Base-by-base conservation (phyloP, 1,140 invertebrate species). In the Caenorhabditis latens region DNA sequence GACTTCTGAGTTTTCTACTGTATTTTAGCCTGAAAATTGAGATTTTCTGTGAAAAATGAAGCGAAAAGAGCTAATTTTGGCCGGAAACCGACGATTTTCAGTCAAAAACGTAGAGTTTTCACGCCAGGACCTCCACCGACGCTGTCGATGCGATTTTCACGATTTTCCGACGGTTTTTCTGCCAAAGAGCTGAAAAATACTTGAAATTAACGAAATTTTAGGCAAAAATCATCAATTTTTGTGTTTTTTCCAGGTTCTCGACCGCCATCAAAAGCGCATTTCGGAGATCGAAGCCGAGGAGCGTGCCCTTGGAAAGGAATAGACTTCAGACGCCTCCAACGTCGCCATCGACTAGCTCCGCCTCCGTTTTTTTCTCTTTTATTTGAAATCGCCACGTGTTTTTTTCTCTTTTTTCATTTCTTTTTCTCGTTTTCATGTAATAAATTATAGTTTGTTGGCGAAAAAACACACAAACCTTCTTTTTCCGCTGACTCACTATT, bases 221-320 rank as follows among this genome's bases (percentile, higher is more conserved):
- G 1, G 7, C 21, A 7, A 21, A 2, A 19, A 24, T 61, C 2
- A 0, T 58, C 13, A 14, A 71, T 57, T 11, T 19, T 57, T 57
- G 1, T 8, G 1, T 21, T n/a, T 79, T 86, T 86, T 63, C 42
- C 82, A 88, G 87, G 58, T 85, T 42, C 86, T 89, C 67, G 87
- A 85, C 4, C 79, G 88, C 46, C 86, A 89, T 58, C 71, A 89
- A 53, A 82, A 84, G 53, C 88, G 88, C 84, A 89, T 89, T 65
- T 48, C 83, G n/a, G 88, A 89, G 84, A 79, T 89, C 16, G 88
- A 89, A 50, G 84, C 58, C 48, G 71, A 88, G 46, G 83, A 89
- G 84, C 50, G 89, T 53, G 71, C 83, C 19, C 50, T 83, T 50
- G 71, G 50, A 61, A 87, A 87, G 85, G 46, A 87, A 79, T 79